phyloP scores from a whole-genome alignment of 2,888 invertebrate genomes.

The Cephus spinipes region DNA sequence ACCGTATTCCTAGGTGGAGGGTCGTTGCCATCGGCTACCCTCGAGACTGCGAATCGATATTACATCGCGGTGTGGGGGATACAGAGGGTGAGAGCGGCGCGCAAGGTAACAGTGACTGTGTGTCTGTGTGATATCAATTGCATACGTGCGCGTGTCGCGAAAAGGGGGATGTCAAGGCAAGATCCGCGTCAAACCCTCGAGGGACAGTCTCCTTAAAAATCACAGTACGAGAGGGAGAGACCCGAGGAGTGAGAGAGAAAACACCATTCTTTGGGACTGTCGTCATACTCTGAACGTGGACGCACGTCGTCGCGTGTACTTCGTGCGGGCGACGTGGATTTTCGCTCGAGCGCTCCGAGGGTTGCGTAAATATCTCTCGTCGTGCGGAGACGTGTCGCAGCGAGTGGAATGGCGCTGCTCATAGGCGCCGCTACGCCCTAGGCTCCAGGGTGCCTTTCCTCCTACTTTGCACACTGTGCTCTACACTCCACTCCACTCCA shows the following conservation, averaged over 20 bases:
- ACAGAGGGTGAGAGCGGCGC: too few relatives aligned
- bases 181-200: too few relatives aligned
- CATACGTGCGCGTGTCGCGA: too few relatives aligned
- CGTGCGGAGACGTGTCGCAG: constrained; percentile 30
- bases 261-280: not conserved
- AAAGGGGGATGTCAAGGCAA: too few relatives aligned
- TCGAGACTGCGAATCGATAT: constrained; percentile 54
- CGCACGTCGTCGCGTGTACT: not conserved
- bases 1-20: constrained; percentile 44
- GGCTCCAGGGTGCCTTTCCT: constrained; percentile 18
- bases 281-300: not conserved
- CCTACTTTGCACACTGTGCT: constrained; percentile 17
- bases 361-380: constrained; percentile 58
- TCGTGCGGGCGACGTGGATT: constrained; percentile 3
- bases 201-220: constrained; percentile 20
- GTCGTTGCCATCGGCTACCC: constrained; percentile 62
- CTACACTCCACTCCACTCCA: not conserved
- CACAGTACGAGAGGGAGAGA: constrained; percentile 30
- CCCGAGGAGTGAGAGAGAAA: constrained; percentile 23
- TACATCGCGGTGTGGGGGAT: constrained; percentile 17
- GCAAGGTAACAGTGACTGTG: not conserved
- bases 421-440: constrained; percentile 48
- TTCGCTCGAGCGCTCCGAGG: constrained; percentile 37
- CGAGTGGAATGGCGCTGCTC: constrained; percentile 41
- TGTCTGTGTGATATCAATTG: not conserved